Conservation (phyloP, 1,140 invertebrate genomes). For the Periplaneta americana region DNA sequence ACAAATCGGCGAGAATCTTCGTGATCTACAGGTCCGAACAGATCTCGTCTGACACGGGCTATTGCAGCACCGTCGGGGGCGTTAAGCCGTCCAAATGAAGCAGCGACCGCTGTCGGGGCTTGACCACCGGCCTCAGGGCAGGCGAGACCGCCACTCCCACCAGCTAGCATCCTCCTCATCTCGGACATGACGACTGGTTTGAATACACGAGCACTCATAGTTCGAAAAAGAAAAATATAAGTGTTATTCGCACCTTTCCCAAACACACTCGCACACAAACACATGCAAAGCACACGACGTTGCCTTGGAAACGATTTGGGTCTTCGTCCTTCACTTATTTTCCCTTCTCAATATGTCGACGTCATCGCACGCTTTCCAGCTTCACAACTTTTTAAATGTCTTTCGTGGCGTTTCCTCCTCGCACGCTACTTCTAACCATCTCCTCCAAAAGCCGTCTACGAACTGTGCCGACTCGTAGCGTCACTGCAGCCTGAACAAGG, state of each 20-base stretch:
- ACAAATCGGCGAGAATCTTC: conserved; percentile 40
- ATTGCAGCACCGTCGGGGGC: neutral
- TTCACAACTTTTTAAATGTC: neutral
- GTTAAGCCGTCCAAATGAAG: too few relatives aligned
- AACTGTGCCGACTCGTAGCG: too few relatives aligned
- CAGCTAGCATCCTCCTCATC: conserved; percentile 35
- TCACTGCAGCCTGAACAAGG: neutral
- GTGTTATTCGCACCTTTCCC: neutral
- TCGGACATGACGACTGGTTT: conserved; percentile 44
- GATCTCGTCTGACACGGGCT: conserved; percentile 39
- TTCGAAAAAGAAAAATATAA: too few relatives aligned
- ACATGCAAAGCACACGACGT: too few relatives aligned
- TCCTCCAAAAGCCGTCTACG: neutral
- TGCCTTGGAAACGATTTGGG: neutral
- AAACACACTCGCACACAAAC: neutral
- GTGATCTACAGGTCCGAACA: conserved; percentile 49
- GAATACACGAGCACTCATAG: conserved; percentile 45
- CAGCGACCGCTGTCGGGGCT: conserved; percentile 32
- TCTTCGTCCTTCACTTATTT: too few relatives aligned
- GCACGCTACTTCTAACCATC: neutral
- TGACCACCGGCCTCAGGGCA: neutral
- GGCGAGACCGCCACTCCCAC: conserved; percentile 13
- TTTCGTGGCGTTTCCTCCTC: neutral
- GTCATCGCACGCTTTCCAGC: too few relatives aligned
- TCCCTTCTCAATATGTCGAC: too few relatives aligned